Conservation (phyloP, 2,797 vertebrate species). For the Artibeus lituratus region DNA sequence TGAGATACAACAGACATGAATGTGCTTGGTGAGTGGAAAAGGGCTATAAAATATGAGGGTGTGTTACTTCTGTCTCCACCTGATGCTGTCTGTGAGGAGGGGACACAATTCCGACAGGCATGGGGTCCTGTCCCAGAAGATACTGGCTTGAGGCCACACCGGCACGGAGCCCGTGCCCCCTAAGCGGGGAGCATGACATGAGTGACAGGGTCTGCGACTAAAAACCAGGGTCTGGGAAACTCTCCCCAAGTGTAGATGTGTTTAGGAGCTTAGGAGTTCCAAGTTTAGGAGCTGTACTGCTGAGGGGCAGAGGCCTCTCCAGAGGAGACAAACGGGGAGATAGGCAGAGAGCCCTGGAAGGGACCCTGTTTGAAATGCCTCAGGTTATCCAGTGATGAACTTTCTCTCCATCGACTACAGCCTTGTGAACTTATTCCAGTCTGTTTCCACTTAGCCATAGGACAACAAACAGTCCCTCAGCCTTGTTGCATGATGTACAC, state of each 20-base stretch:
- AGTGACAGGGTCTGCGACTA: background rate
- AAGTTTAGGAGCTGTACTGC: rapidly evolving
- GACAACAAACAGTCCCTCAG: background rate
- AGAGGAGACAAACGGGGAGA: background rate
- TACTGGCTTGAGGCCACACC: background rate
- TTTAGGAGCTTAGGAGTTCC: no score
- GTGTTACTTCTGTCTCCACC: background rate
- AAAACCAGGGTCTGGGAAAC: background rate
- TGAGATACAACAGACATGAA: background rate
- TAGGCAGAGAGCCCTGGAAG: background rate
- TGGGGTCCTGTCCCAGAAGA: background rate
- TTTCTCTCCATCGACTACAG: background rate
- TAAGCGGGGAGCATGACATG: background rate
- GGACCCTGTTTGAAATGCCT: background rate
- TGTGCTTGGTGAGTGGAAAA: conserved; percentile 4
- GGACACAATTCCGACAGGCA: background rate
- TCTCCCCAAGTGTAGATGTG: background rate
- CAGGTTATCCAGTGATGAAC: background rate
- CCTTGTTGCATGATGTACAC: background rate
- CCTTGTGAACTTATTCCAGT: background rate
- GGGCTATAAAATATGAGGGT: background rate
- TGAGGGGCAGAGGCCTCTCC: background rate
- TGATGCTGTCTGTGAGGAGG: rapidly evolving
- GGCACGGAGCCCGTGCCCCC: background rate
- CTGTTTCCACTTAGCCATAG: background rate